Conservation (phyloP, 2,113 vertebrate species). For the Parotia lawesii region DNA sequence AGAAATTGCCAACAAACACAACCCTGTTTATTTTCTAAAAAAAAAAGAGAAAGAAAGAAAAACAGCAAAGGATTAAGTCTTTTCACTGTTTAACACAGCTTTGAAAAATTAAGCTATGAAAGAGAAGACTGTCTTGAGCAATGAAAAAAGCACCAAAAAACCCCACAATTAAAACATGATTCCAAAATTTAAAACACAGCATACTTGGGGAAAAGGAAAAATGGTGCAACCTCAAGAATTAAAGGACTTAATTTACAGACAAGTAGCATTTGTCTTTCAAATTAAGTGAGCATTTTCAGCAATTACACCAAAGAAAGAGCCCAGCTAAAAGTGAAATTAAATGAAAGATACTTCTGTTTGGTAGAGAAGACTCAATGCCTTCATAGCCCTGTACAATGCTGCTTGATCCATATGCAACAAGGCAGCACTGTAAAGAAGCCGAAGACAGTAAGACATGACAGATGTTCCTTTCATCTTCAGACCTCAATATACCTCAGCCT, state of each 20-base stretch:
- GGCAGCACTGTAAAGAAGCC: slow-evolving; percentile 99
- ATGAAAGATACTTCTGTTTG: not conserved
- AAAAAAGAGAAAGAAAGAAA: slow-evolving; percentile 14
- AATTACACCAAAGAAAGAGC: not conserved
- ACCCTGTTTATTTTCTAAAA: slow-evolving; percentile 84
- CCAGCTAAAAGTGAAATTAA: not conserved
- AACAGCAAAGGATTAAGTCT: not conserved
- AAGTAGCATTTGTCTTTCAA: not conserved
- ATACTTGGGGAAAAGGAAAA: not conserved
- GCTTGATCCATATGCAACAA: slow-evolving; percentile 95
- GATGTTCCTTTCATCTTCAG: slow-evolving; percentile 13
- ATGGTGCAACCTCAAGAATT: not conserved
- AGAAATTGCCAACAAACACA: slow-evolving; percentile 96
- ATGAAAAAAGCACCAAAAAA: not conserved
- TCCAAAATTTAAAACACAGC: not conserved
- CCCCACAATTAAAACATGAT: not conserved
- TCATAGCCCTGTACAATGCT: slow-evolving; percentile 97
- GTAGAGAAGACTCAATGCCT: slow-evolving; percentile 72
- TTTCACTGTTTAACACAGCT: not conserved
- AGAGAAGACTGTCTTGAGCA: not conserved
- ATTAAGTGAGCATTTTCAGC: not conserved
- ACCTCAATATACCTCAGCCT: not conserved
- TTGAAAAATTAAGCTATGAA: not conserved
- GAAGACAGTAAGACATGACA: slow-evolving; percentile 73
- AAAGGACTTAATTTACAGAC: not conserved